A percentile compares a stretch with the other conserved stretches of the same genome.
These are phyloP conservation scores for Myathropa florea DNA, from an alignment of 2,888 invertebrate genomes.

Conservation along the genomic window DNA sequence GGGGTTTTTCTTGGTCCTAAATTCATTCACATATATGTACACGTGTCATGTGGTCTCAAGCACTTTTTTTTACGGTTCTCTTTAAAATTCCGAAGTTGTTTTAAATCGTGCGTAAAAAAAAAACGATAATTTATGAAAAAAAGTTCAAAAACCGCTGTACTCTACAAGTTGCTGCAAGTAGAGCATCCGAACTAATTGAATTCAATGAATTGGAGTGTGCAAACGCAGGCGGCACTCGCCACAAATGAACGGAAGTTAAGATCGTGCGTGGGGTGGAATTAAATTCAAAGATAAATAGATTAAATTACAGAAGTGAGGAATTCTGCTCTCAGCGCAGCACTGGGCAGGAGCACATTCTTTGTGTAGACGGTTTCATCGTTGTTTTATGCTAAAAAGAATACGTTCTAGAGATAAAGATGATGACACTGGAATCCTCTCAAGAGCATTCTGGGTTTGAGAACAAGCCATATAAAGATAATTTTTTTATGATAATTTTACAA, in stretches of 20 bases:
- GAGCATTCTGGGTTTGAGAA: too few species aligned
- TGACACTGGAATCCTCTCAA: too few species aligned
- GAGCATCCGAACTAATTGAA: conserved; percentile 18
- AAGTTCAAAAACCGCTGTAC: conserved; percentile 30
- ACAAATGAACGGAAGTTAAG: conserved; percentile 37
- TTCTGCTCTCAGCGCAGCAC: not conserved
- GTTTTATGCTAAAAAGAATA: not conserved
- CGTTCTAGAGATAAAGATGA: not conserved
- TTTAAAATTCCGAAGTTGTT: not conserved
- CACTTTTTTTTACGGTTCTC: conserved; percentile 26
- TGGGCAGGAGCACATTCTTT: not conserved
- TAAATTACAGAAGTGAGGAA: conserved; percentile 10
- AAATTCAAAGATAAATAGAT: conserved; percentile 22
- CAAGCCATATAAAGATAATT: too few species aligned
- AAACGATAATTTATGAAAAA: conserved; percentile 2
- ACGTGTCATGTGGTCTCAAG: conserved; percentile 57
- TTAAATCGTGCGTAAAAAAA: not conserved
- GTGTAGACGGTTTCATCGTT: not conserved
- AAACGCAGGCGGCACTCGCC: conserved; percentile 17
- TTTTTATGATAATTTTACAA: too few species aligned
- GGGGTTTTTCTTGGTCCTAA: not conserved
- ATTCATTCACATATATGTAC: not conserved
- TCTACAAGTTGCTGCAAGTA: not conserved
- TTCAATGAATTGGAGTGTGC: conserved; percentile 39
- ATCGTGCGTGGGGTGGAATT: conserved; percentile 54